phyloP scores from a whole-genome alignment of 1,140 invertebrate species.

The Meloidogyne hapla region DNA sequence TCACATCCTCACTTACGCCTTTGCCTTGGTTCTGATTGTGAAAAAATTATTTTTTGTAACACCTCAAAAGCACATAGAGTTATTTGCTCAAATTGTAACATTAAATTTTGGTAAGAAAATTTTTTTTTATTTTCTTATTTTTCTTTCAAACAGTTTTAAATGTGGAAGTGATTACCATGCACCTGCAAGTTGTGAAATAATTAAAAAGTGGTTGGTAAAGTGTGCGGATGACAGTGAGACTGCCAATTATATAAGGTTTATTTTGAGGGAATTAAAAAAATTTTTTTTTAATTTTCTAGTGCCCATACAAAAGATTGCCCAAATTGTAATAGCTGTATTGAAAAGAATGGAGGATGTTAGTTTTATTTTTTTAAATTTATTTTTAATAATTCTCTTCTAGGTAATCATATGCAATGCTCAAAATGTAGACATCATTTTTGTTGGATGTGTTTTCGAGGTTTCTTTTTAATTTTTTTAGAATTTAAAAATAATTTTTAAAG shows the following conservation, averaged over 20 bases:
- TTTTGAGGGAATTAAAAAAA: neutral
- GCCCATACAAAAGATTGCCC: conserved; percentile 75
- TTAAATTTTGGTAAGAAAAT: conserved; percentile 74
- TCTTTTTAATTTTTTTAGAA: conserved; percentile 14
- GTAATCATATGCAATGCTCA: conserved; percentile 74
- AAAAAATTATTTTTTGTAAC: conserved; percentile 77
- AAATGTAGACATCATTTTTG: conserved; percentile 98
- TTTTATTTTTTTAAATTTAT: conserved; percentile 64
- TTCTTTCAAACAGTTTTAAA: conserved; percentile 71
- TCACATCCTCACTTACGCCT: conserved; percentile 71
- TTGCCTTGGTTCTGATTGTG: conserved; percentile 94
- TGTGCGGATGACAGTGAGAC: conserved; percentile 99
- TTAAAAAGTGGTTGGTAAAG: conserved; percentile 96
- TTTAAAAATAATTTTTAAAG: conserved; percentile 63
- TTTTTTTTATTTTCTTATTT: conserved; percentile 22
- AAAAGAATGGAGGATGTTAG: conserved; percentile 98
- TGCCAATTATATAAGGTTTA: conserved; percentile 43
- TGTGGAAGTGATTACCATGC: conserved; percentile 96
- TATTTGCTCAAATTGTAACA: conserved; percentile 76
- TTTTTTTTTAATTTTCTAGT: conserved; percentile 46
- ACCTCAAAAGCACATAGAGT: conserved; percentile 78
- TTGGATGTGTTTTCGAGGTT: conserved; percentile 90
- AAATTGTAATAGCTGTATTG: conserved; percentile 89
- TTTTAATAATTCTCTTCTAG: conserved; percentile 65
- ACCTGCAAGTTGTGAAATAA: conserved; percentile 90